Conservation (phyloP, 1,140 invertebrate genomes). For the Colletes latitarsis region DNA sequence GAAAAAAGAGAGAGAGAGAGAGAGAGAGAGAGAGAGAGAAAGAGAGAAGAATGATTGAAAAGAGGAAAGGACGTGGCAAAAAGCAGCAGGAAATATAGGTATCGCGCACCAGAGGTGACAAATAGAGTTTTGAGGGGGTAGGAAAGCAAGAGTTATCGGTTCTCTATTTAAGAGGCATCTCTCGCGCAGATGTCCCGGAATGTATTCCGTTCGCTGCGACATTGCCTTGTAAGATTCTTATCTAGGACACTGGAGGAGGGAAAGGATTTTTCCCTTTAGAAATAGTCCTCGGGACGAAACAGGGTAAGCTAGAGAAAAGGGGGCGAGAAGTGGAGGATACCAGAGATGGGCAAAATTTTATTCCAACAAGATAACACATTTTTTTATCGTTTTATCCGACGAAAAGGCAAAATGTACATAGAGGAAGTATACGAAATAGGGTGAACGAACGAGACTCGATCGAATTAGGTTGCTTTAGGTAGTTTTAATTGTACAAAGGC, state of each 20-base stretch:
- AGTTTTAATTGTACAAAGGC: too few relatives aligned
- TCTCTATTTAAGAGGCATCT: constrained; percentile 50
- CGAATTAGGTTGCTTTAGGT: too few relatives aligned
- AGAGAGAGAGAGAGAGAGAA: constrained; percentile 15
- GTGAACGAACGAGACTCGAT: too few relatives aligned
- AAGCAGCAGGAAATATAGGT: neutral
- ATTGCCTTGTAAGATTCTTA: constrained; percentile 65
- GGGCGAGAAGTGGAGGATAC: constrained; percentile 8
- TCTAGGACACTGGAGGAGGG: constrained; percentile 50
- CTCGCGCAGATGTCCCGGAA: constrained; percentile 45
- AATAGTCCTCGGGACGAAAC: constrained; percentile 70
- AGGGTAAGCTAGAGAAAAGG: constrained; percentile 54
- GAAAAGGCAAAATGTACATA: too few relatives aligned
- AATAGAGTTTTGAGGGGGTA: constrained; percentile 18
- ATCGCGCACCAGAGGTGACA: constrained; percentile 11
- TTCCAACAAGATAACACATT: too few relatives aligned
- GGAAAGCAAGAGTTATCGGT: constrained; percentile 23
- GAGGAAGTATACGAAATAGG: too few relatives aligned
- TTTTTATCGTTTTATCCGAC: too few relatives aligned
- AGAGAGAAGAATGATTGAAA: neutral
- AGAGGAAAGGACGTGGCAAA: constrained; percentile 4
- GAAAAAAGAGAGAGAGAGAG: constrained; percentile 9
- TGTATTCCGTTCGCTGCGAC: constrained; percentile 56
- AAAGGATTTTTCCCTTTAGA: constrained; percentile 54
- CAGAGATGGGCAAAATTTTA: too few relatives aligned